Evolutionary conservation across 2,113 vertebrate species (phyloP).

Genomic region (Spea multiplicata): DNA sequence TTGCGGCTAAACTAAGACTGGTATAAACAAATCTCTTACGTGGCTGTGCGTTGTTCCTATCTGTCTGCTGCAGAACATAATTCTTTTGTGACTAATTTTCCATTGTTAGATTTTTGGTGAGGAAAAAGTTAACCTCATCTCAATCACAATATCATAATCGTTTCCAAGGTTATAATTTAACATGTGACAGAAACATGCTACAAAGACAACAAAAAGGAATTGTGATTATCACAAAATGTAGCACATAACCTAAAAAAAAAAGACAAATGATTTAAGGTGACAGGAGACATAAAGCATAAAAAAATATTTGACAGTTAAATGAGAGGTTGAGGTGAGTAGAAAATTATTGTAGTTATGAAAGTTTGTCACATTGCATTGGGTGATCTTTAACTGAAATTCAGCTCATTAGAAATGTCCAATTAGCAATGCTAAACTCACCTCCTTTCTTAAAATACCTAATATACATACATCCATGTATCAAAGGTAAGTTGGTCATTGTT

Average conservation of each 20-base stretch:
- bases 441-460: conserved; percentile 67
- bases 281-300: conserved; percentile 23
- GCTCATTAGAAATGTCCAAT: conserved; percentile 71
- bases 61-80: not conserved
- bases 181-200: conserved; percentile 5
- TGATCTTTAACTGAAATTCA: conserved; percentile 63
- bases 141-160: conserved; percentile 39
- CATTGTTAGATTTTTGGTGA: conserved; percentile 36
- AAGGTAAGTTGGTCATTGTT: conserved; percentile 68
- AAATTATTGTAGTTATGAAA: conserved; percentile 49
- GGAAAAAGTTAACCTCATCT: conserved; percentile 13
- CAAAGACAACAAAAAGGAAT: conserved; percentile 20
- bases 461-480: conserved; percentile 64
- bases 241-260: conserved; percentile 12
- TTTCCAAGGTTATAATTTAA: conserved; percentile 27
- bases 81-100: conserved; percentile 22
- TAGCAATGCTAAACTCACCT: conserved; percentile 74
- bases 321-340: conserved; percentile 42
- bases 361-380: conserved; percentile 45
- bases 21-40: not conserved
- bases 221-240: conserved; percentile 18
- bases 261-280: conserved; percentile 9
- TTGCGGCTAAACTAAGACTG: not conserved
- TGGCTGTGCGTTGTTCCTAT: not conserved
- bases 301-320: conserved; percentile 40